Evolutionary conservation across 2,797 vertebrate genomes (phyloP).

Genomic region (Nannoperca australis): DNA sequence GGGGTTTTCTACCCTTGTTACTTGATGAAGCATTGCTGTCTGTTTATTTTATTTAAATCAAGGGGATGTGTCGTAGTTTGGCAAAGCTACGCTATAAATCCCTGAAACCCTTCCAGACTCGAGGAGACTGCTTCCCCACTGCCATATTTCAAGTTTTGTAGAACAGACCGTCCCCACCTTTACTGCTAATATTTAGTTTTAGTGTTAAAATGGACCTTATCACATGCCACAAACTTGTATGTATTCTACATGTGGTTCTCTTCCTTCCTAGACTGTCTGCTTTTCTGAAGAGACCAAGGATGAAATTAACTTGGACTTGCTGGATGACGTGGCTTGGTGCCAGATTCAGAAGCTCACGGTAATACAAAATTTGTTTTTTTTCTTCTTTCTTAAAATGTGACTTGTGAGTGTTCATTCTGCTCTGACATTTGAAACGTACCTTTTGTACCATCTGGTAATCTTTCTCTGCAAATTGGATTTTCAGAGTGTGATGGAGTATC

Average conservation of each 20-base stretch:
- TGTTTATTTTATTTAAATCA: not conserved
- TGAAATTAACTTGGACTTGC: conserved; percentile 83
- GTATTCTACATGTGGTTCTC: not conserved
- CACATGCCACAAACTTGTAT: not conserved
- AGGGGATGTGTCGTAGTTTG: too few relatives aligned
- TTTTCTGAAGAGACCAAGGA: conserved; percentile 86
- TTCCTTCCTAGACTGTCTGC: conserved; percentile 77
- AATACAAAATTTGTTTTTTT: conserved; percentile 14
- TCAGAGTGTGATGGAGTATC: conserved; percentile 79
- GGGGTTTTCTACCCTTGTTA: not conserved
- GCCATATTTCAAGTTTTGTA: not conserved
- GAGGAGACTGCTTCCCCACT: too few relatives aligned
- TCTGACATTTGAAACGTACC: not conserved
- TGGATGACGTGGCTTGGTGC: conserved; percentile 86
- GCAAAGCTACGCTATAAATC: not conserved
- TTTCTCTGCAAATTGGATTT: conserved; percentile 20
- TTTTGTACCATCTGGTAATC: not conserved
- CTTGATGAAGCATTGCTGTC: not conserved
- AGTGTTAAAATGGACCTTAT: not conserved
- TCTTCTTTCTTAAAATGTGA: not conserved
- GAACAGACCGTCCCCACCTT: not conserved
- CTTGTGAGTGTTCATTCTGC: not conserved
- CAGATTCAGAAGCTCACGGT: conserved; percentile 89
- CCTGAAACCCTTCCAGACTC: not conserved
- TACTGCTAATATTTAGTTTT: not conserved